Base-by-base conservation (phyloP, 92 coral and sea anemone species). In the Parazoanthus darwini region DNA sequence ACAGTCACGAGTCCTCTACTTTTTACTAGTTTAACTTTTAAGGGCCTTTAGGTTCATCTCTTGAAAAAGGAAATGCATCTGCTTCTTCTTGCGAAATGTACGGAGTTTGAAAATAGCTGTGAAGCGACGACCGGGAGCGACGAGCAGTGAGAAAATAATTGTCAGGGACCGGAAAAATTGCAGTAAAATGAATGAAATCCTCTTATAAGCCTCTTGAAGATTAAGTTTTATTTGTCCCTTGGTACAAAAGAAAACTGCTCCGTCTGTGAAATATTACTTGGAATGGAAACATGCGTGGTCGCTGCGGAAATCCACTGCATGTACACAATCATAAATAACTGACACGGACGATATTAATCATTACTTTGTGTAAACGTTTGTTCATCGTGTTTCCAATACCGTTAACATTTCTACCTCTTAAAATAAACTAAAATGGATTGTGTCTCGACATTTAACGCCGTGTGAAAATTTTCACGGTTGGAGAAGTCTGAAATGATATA, bases 391-490 rank as follows among this genome's bases (percentile, higher is more conserved):
- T 54, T 54, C 14, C 59, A 18, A 11, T 54, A 54, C 59, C 59
- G 59, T 13, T 54, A 29, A 29, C 33, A 29, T 29, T 54, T 18
- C 59, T 2, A 54, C 44, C 22, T 73, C 39, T 35, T 20, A 75
- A 76, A 76, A 76, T 76, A 76, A 76, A 37, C 79, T 26, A 76
- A 38, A 78, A 46, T n/a, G 1, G 25, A 2, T 5, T 33, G 26
- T 15, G 58, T 33, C 39, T 6, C 58, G 70, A 58, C 26, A 35
- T 33, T 54, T 80, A 11, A 56, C 43, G 37, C 38, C 72, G 85
- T 80, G 85, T 80, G 85, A 80, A 80, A 80, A 29, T 80, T 80
- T 37, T 5, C 35, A 56, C n/a, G 70, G 72, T 15, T 80, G 70
- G 25, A 80, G 38, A 51, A 51, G 51, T 79, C 48, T 58, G 22